A percentile compares a stretch with the other conserved stretches of the same genome.
Evolutionary conservation across 2,797 vertebrate species (phyloP).

Genomic region (Platyrinchus mystaceus): DNA sequence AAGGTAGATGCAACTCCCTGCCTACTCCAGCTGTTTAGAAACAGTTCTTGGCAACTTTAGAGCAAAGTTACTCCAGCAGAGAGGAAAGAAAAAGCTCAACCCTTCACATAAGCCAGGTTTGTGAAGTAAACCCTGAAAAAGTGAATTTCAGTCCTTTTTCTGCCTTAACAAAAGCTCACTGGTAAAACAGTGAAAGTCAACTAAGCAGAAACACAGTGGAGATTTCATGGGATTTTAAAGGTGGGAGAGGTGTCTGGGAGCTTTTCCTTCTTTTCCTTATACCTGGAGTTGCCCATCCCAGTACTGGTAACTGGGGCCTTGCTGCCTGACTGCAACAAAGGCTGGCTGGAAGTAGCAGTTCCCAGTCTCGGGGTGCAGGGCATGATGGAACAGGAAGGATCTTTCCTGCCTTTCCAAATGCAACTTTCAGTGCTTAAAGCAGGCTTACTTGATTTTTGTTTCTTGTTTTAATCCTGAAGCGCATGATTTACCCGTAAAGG

Average conservation of each 20-base stretch:
- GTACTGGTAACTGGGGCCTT: neutral
- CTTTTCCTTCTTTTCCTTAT: neutral
- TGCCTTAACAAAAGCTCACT: neutral
- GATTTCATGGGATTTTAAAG: neutral
- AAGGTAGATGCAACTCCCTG: neutral
- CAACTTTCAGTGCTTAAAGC: no score
- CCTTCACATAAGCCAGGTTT: neutral
- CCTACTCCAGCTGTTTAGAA: neutral
- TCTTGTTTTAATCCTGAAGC: no score
- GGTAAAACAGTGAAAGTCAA: neutral
- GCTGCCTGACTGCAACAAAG: neutral
- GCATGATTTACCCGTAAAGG: no score
- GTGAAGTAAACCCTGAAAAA: neutral
- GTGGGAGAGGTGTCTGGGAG: neutral
- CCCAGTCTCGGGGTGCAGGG: accelerated
- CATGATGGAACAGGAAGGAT: neutral
- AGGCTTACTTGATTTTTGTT: no score
- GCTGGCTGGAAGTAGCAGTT: neutral
- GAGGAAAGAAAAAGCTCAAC: neutral
- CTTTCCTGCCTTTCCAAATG: neutral
- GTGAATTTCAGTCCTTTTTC: neutral
- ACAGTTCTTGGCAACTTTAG: neutral
- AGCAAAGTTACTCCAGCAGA: neutral
- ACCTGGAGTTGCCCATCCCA: no score
- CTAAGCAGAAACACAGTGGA: neutral